Base-by-base conservation (phyloP, 2,113 vertebrate species). In the Oxyruncus cristatus region DNA sequence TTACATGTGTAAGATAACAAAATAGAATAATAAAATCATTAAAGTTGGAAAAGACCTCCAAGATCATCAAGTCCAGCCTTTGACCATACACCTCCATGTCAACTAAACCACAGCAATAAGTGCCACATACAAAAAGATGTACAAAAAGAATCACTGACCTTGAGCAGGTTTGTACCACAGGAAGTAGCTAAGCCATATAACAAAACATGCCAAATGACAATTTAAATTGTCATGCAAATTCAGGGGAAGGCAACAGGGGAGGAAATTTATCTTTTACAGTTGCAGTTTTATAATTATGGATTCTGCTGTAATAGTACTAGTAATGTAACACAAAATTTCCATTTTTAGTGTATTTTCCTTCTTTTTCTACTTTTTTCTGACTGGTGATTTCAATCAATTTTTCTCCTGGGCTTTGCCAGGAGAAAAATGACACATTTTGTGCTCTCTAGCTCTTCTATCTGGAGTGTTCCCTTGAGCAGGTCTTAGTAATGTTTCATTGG, bases 341-440 rank as follows among this genome's bases (percentile, higher is more conserved):
- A 37, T 32, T 77, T 81, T 62, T 14, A 37, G 7, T 73, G 12
- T 3, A 30, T 73, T 77, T 81, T 75, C 37, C 18, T 58, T 56
- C 5, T 71, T 76, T 71, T 50, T n/a, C 32, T 59, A 8, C 8
- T 18, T 49, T 92, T 65, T 89, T 73, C 52, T 3, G 2, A 14
- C 24, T 8, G 7, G 5, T 20, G 2, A 32, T 32, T 71, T 88
- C 5, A 61, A 44, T 32, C 1, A 4, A 13, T 35, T 72, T 71
- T 72, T 58, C 11, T 41, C 16, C 37, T 17, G 11, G 15, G 13
- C 24, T 85, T 89, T 92, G 30, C 18, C 22, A 67, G 39, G 4
- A 44, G 4, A 55, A 2, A 18, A 33, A 4, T 46, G 2, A 5
- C 21, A 56, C 9, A 8, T 12, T 61, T 6, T 0, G 0, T n/a